Percentiles rank a stretch among this genome's conserved stretches.
Conservation (phyloP, 2,888 invertebrate genomes). For the Ceriagrion tenellum region DNA sequence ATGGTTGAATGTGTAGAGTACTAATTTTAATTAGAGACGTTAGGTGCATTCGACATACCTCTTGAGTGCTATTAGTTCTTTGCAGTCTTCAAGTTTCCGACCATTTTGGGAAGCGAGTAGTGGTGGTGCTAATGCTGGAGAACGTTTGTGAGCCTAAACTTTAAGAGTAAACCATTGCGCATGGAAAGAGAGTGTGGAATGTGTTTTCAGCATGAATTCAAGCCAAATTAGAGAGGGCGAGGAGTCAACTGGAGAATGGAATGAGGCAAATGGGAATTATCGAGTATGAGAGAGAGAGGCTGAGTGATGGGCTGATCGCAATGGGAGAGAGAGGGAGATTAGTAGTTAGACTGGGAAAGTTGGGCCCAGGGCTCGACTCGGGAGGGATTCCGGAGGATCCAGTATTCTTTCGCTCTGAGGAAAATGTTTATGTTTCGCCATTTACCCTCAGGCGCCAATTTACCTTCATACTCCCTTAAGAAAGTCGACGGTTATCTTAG, state of each 20-base stretch:
- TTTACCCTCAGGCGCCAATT: not conserved
- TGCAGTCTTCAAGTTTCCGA: not conserved
- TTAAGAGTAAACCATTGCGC: not conserved
- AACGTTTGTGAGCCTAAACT: not conserved
- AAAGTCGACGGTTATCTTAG: not conserved
- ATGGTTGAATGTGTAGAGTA: too few relatives aligned
- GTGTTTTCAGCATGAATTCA: not conserved
- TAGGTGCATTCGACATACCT: too few relatives aligned
- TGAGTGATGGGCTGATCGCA: not conserved
- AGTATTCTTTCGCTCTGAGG: not conserved
- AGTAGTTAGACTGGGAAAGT: not conserved
- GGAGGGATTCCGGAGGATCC: not conserved
- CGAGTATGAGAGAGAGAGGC: not conserved
- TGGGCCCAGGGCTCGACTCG: not conserved
- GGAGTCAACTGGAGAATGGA: not conserved
- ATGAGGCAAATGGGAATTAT: not conserved
- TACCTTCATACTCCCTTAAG: not conserved
- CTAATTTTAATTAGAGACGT: too few relatives aligned
- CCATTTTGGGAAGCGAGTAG: not conserved
- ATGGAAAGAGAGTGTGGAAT: constrained; percentile 1
- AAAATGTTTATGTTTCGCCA: not conserved
- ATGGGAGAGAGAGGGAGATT: not conserved
- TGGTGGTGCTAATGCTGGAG: not conserved
- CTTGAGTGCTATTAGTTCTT: not conserved
- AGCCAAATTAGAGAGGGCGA: not conserved